Conservation (phyloP, 2,888 invertebrate species). For the Thalpophila matura region DNA sequence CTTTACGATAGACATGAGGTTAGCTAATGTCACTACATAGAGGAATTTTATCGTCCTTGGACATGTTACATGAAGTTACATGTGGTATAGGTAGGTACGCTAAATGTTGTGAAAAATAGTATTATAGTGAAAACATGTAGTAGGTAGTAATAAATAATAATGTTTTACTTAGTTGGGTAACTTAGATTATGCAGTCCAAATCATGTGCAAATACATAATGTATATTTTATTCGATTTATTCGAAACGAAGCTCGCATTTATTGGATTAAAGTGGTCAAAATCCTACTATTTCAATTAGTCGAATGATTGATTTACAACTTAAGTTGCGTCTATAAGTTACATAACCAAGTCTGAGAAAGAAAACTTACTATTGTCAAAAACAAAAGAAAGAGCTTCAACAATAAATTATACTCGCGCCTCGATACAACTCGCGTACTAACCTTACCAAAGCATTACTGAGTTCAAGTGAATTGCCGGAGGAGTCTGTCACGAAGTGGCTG, state of each 20-base stretch:
- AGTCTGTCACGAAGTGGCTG: conserved; percentile 85
- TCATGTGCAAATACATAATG: no score
- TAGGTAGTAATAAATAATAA: no score
- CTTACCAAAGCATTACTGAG: conserved; percentile 53
- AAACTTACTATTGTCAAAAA: conserved; percentile 20
- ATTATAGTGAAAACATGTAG: no score
- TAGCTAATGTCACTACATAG: conserved; percentile 30
- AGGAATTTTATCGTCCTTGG: conserved; percentile 37
- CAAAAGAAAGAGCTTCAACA: conserved; percentile 24
- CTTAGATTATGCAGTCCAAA: no score
- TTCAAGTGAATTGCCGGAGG: conserved; percentile 74
- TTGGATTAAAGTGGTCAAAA: neutral
- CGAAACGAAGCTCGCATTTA: neutral
- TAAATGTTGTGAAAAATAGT: no score
- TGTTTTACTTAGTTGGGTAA: neutral
- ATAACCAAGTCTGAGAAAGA: neutral
- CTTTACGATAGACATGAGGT: conserved; percentile 23
- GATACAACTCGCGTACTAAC: conserved; percentile 21
- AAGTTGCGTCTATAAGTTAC: neutral
- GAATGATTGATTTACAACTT: conserved; percentile 14
- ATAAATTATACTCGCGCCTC: conserved; percentile 18
- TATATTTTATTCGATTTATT: neutral
- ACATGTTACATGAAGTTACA: conserved; percentile 16
- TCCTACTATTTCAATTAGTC: conserved; percentile 6
- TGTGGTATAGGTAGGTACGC: neutral